These are phyloP conservation scores for Eulithis prunata DNA, from an alignment of 2,888 invertebrate genomes.

Conservation along the genomic window DNA sequence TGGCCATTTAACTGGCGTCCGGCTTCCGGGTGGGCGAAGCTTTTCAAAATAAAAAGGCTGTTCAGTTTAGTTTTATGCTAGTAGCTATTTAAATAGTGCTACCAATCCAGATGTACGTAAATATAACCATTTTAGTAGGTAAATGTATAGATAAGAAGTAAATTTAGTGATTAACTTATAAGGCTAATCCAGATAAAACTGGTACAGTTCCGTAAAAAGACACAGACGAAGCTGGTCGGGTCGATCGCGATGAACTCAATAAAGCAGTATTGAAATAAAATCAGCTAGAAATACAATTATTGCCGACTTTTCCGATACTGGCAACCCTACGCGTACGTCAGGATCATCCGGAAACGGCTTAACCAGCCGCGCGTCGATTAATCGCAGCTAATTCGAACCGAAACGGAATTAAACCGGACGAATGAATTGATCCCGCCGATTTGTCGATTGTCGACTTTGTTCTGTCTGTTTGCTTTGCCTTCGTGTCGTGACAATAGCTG, in stretches of 20 bases:
- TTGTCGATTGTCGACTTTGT: slow-evolving; percentile 67
- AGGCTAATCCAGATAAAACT: too few relatives aligned
- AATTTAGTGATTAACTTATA: too few relatives aligned
- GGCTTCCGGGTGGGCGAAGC: slow-evolving; percentile 14
- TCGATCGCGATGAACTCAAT: too few relatives aligned
- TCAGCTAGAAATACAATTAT: neutral
- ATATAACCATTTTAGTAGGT: too few relatives aligned
- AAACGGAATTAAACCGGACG: slow-evolving; percentile 82
- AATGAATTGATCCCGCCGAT: slow-evolving; percentile 82
- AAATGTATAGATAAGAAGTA: too few relatives aligned
- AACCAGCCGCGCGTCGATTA: slow-evolving; percentile 78
- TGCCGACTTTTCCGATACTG: slow-evolving; percentile 12
- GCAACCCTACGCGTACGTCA: slow-evolving; percentile 38
- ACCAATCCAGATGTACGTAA: too few relatives aligned
- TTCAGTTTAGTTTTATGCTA: slow-evolving; percentile 1
- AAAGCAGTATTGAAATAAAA: too few relatives aligned
- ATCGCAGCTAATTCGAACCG: slow-evolving; percentile 82
- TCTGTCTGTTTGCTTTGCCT: slow-evolving; percentile 33
- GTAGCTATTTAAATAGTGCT: too few relatives aligned
- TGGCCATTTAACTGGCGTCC: slow-evolving; percentile 8
- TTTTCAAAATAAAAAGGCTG: slow-evolving; percentile 7
- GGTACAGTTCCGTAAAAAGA: too few relatives aligned
- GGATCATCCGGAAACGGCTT: slow-evolving; percentile 63
- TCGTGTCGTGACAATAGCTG: slow-evolving; percentile 20
- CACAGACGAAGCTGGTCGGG: too few relatives aligned